phyloP scores from a whole-genome alignment of 2,888 invertebrate species.

The Trichogramma evanescens region DNA sequence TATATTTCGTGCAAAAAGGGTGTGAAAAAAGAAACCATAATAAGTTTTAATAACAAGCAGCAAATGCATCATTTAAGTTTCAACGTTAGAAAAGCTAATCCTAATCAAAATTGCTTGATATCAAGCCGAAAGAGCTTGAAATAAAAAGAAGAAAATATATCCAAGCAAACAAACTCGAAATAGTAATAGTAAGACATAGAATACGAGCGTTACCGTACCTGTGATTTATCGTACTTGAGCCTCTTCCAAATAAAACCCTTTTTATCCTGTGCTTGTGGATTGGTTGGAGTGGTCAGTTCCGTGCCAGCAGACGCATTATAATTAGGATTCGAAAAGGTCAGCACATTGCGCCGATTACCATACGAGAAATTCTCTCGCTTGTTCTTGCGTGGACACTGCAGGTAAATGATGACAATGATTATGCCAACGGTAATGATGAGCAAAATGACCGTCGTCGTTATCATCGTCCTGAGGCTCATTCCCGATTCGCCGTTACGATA shows the following conservation, averaged over 20 bases:
- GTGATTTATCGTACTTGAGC: slow-evolving; percentile 72
- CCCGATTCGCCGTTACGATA: slow-evolving; percentile 39
- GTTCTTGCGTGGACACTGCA: slow-evolving; percentile 49
- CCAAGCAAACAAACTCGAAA: too few species aligned
- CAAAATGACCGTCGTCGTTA: slow-evolving; percentile 46
- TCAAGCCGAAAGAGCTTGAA: too few species aligned
- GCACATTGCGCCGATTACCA: slow-evolving; percentile 61
- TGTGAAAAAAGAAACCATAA: too few species aligned
- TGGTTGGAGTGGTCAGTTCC: slow-evolving; percentile 39
- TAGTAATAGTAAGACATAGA: too few species aligned
- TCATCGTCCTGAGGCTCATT: slow-evolving; percentile 44
- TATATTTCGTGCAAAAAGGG: too few species aligned
- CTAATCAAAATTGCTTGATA: too few species aligned
- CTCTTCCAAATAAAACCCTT: slow-evolving; percentile 64
- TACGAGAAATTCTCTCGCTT: slow-evolving; percentile 52
- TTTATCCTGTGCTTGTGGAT: slow-evolving; percentile 44
- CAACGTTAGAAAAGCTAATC: too few species aligned
- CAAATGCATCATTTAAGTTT: too few species aligned
- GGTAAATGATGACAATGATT: slow-evolving; percentile 34
- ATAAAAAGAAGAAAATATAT: too few species aligned
- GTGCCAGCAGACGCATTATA: slow-evolving; percentile 54
- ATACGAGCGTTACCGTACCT: slow-evolving; percentile 49
- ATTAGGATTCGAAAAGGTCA: slow-evolving; percentile 86
- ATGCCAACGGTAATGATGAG: slow-evolving; percentile 42
- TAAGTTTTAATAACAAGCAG: too few species aligned